Evolutionary conservation across 2,113 vertebrate genomes (phyloP).

Genomic region (Leuciscus idus): DNA sequence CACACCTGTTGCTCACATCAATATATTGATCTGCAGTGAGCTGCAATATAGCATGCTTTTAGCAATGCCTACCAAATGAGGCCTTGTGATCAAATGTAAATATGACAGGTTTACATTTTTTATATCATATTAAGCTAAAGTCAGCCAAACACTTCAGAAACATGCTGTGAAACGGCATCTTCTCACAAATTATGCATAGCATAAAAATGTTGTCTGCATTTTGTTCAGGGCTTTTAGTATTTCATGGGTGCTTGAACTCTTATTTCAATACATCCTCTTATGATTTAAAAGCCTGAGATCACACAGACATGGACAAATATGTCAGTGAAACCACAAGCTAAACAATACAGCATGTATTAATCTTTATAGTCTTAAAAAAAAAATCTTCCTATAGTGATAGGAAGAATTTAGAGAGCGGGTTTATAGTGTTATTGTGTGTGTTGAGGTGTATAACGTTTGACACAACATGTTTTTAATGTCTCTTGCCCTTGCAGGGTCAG

Average conservation of each 20-base stretch:
- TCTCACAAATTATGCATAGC: constrained; percentile 9
- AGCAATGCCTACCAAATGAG: background rate
- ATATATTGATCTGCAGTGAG: background rate
- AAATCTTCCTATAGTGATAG: background rate
- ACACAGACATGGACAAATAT: background rate
- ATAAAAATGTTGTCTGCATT: background rate
- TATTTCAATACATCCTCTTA: background rate
- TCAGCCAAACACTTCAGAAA: background rate
- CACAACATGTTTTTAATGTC: background rate
- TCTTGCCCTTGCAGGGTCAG: background rate
- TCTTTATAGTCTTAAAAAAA: too few relatives aligned
- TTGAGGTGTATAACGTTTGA: background rate
- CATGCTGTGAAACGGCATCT: background rate
- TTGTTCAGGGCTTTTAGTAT: constrained; percentile 9
- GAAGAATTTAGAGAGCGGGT: background rate
- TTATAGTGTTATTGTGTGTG: background rate
- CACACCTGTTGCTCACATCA: background rate
- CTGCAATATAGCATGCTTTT: constrained; percentile 4
- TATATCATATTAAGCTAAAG: background rate
- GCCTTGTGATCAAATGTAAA: constrained; percentile 8
- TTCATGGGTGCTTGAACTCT: background rate
- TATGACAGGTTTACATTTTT: background rate
- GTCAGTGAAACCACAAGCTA: background rate
- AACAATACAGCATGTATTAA: background rate
- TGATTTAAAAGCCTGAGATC: constrained; percentile 10